A percentile compares a stretch with the other conserved stretches of the same genome.
phyloP scores from a whole-genome alignment of 1,140 invertebrate genomes.

The Rhopalosiphum padi region DNA sequence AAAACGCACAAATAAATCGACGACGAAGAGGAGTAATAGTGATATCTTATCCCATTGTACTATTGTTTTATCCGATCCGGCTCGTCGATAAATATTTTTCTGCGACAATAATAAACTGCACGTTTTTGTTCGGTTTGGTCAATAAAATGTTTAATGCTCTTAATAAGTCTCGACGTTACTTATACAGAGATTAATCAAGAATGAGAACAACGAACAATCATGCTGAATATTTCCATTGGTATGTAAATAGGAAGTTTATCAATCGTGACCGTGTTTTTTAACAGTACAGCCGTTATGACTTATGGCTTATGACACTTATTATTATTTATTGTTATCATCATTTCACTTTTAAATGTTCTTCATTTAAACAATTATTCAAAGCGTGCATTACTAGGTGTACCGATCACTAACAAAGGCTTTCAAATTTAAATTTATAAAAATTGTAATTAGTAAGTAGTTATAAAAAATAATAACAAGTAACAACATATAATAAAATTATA shows the following conservation, averaged over 20 bases:
- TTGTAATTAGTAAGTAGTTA: not conserved
- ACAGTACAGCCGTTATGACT: not conserved
- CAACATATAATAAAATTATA: no score
- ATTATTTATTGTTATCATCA: not conserved
- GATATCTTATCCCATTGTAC: slow-evolving; percentile 16
- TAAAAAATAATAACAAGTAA: no score
- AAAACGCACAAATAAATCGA: slow-evolving; percentile 25
- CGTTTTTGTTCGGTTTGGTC: not conserved
- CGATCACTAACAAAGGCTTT: not conserved
- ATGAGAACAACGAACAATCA: not conserved
- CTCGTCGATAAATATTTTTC: slow-evolving; percentile 24
- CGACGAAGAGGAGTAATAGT: not conserved
- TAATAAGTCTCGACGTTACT: slow-evolving; percentile 20
- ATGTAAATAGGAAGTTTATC: not conserved
- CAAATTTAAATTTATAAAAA: not conserved
- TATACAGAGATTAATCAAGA: slow-evolving; percentile 5
- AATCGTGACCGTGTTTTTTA: not conserved
- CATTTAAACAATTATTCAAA: not conserved
- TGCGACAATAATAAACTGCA: slow-evolving; percentile 7
- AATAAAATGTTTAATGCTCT: slow-evolving; percentile 33
- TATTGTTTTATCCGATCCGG: slow-evolving; percentile 10
- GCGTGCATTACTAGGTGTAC: not conserved
- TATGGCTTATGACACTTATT: not conserved
- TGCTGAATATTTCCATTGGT: not conserved
- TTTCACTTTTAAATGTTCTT: not conserved